Base-by-base conservation (phyloP, 2,113 vertebrate species). In the Maccullochella peelii region DNA sequence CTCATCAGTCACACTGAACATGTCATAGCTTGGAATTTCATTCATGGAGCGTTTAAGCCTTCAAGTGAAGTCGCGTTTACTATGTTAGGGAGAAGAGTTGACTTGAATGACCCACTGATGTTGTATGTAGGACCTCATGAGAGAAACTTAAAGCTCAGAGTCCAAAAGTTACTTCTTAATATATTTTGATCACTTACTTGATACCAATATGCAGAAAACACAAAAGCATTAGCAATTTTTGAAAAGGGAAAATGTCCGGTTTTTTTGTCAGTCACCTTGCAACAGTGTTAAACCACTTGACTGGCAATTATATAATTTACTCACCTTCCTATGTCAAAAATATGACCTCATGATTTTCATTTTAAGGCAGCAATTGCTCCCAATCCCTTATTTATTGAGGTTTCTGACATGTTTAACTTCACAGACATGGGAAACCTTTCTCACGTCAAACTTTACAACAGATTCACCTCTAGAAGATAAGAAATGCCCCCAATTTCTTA, bases 391-490 rank as follows among this genome's bases (percentile, higher is more conserved):
- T 8, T 55, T 25, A 66, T 20, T 50, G 2, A 15, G 2, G 9
- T 44, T 69, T 78, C 8, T 4, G 33, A 33, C 33, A 21, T n/a
- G 50, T n/a, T n/a, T 0, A 73, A 30, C 33, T 61, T 59, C 14
- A 21, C 1, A 44, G 23, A 70, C 8, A 27, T 23, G 8, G 23
- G 8, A 62, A n/a, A 5, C 1, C 6, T 6, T 62, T 33, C 38
- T 66, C 25, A n/a, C 20, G 65, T 68, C 52, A 62, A 74, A 75
- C 57, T 61, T 25, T 23, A 7, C 71, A 50, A 49, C 69, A 54
- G 36, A 78, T 67, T 78, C 72, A 73, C 74, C 72, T 47, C 58
- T 2, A 23, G 21, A 77, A 77, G 75, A 77, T 23, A 69, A 72
- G 36, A 75, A 75, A 78, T n/a, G 21, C 49, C 49, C 18, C 63